Base-by-base conservation (phyloP, 2,888 invertebrate species). In the Papilio demoleus region DNA sequence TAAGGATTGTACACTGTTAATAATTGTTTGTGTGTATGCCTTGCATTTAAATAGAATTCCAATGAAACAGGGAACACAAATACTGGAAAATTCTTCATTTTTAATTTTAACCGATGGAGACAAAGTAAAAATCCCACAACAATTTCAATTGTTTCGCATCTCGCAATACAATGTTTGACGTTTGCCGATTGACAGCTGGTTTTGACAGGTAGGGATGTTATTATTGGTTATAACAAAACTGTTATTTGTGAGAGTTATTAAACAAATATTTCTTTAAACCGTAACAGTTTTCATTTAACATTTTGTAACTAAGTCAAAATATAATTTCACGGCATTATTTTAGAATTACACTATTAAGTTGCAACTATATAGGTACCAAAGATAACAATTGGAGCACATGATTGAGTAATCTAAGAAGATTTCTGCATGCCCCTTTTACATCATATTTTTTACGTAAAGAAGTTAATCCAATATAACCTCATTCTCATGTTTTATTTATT, bases 1-100 rank as follows among this genome's bases (percentile, higher is more conserved):
- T 97, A 97, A 0, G 97, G 97, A 93, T 97, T 97, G 83, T 97
- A 97, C 40, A 97, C 90, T 40, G 97, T 97, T 70, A 97, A 83
- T 63, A 97, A 90, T 86, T 97, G 97, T 84, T 96, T 97, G 83
- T 97, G 96, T 4, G 96, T 95, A 64, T 95, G 94, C 76, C 95
- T 95, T 74, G 97, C 96, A 77, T 94, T 95, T 75, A 96, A 87
- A 86, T 94, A 96, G 85, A 97, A 97, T 73, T 95, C 95, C 72
- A 97, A 88, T 40, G 94, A 93, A 68, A 95, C 94, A 27, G 97
- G 97, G 82, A 96, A 97, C 60, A 96, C 96, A 87, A 97, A 97
- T 63, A 97, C 96, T 71, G 97, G 97, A 80, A 97, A 93, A 88
- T 95, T 95, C 81, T 93, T 92, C 92, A 93, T 93, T 61, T 61